Percentiles rank a stretch among this genome's conserved stretches.
These are phyloP conservation scores for Calameuta idolon DNA, from an alignment of 2,888 invertebrate species.

Conservation along the genomic window DNA sequence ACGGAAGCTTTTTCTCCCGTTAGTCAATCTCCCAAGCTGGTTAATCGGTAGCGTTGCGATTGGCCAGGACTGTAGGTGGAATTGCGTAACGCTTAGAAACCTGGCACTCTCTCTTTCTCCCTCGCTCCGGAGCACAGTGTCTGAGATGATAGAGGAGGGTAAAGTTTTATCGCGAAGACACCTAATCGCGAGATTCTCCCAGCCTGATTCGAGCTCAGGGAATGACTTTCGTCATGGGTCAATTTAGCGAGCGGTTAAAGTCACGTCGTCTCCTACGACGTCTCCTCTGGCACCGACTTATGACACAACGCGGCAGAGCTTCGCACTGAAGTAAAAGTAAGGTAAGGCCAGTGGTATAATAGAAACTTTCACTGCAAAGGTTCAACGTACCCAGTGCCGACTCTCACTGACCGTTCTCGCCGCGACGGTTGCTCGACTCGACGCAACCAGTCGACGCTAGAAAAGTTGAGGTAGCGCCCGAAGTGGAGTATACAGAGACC, in stretches of 20 bases:
- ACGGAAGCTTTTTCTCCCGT: neutral
- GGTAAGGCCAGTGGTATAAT: constrained; percentile 67
- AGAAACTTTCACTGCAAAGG: constrained; percentile 67
- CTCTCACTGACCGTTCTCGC: constrained; percentile 59
- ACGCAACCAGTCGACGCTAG: neutral
- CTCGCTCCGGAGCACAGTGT: neutral
- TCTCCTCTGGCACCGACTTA: constrained; percentile 39
- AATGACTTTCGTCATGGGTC: neutral
- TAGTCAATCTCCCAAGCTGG: neutral
- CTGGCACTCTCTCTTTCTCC: neutral
- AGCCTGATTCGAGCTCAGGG: neutral
- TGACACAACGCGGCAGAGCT: constrained; percentile 59
- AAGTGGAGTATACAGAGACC: neutral
- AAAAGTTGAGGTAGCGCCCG: constrained; percentile 6
- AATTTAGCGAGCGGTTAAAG: neutral
- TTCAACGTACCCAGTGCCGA: constrained; percentile 61
- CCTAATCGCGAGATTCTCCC: neutral
- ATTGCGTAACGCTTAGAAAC: neutral
- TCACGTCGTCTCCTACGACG: neutral
- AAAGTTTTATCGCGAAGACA: neutral
- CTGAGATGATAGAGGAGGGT: neutral
- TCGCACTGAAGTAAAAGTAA: constrained; percentile 63
- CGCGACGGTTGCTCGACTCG: constrained; percentile 13
- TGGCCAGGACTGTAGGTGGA: neutral
- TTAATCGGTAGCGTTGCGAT: neutral